These are phyloP conservation scores for Nothocercus julius DNA, from an alignment of 2,113 vertebrate species.

Conservation along the genomic window DNA sequence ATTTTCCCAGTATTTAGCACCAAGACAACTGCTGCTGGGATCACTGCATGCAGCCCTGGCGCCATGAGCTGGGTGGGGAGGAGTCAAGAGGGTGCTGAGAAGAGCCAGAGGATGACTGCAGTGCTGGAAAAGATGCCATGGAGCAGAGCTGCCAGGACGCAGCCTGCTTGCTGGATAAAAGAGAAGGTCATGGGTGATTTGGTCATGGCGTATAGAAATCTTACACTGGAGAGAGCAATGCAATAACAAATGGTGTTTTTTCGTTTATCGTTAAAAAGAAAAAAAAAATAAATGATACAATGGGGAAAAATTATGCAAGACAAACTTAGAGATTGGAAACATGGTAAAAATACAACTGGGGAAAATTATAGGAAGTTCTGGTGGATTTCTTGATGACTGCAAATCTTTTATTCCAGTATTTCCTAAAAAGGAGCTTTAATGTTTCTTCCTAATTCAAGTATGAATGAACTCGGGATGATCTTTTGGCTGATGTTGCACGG, in stretches of 20 bases:
- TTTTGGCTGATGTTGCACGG: not conserved
- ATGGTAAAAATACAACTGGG: not conserved
- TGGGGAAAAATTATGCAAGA: not conserved
- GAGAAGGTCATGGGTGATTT: not conserved
- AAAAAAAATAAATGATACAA: not conserved
- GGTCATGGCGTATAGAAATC: not conserved
- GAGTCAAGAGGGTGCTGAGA: not conserved
- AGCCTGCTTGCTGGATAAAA: not conserved
- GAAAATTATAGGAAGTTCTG: not conserved
- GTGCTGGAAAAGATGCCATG: constrained; percentile 11
- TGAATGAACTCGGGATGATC: not conserved
- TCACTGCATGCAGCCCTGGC: not conserved
- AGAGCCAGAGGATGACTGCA: constrained; percentile 34
- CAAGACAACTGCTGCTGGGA: not conserved
- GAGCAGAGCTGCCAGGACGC: not conserved
- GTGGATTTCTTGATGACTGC: not conserved
- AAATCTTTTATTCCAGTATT: not conserved
- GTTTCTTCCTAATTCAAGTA: not conserved
- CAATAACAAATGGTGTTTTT: not conserved
- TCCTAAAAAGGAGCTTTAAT: not conserved
- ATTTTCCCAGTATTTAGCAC: constrained; percentile 7
- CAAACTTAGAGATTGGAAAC: not conserved
- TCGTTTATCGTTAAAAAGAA: not conserved
- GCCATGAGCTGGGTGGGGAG: not conserved
- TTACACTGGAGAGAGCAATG: not conserved